Evolutionary conservation across 53 echinoderm and acorn worm genomes (phyloP).

Genomic region (Crossaster papposus): DNA sequence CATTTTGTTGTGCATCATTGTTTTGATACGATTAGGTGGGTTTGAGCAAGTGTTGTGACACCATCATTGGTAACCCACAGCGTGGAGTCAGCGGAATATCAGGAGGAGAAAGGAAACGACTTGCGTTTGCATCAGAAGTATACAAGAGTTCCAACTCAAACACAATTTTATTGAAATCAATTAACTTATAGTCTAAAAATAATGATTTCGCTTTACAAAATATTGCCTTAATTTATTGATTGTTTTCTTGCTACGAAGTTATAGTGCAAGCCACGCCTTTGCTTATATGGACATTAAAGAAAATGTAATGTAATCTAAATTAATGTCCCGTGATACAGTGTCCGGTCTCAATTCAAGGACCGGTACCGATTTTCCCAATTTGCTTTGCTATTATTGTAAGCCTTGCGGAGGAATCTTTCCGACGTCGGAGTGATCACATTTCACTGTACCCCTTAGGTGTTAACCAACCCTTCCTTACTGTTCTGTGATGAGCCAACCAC

Average conservation of each 20-base stretch:
- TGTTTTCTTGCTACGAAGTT: background rate
- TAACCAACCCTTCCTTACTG: constrained; percentile 79
- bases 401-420: background rate
- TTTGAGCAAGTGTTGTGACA: constrained; percentile 66
- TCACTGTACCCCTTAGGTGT: constrained; percentile 37
- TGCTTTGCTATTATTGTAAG: background rate
- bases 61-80: constrained; percentile 75
- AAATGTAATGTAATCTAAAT: too few relatives aligned
- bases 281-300: too few relatives aligned
- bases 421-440: background rate
- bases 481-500: constrained; percentile 87
- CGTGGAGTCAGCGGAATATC: constrained; percentile 79
- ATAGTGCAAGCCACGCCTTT: background rate
- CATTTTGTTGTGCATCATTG: background rate
- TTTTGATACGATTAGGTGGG: constrained; percentile 64
- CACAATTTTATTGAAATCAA: too few relatives aligned
- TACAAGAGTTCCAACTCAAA: background rate
- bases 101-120: constrained; percentile 79
- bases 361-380: background rate
- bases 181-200: too few relatives aligned
- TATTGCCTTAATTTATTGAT: background rate
- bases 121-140: constrained; percentile 86
- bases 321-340: too few relatives aligned
- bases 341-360: too few relatives aligned
- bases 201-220: background rate